A percentile compares a stretch with the other conserved stretches of the same genome.
Evolutionary conservation across 2,888 invertebrate genomes (phyloP).

Genomic region (Lacanobia wlatinum): DNA sequence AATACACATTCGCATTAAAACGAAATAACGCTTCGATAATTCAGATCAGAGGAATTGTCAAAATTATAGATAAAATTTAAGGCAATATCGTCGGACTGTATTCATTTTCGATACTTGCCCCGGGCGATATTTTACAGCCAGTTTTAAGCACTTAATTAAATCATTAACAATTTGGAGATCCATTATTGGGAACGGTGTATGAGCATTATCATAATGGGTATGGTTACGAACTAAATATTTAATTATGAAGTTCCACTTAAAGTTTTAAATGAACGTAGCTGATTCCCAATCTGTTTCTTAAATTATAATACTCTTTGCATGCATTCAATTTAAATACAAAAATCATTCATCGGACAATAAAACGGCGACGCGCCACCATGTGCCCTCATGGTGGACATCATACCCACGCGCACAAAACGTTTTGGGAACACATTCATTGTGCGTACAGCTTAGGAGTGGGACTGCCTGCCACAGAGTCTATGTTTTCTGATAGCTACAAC

Average conservation of each 20-base stretch:
- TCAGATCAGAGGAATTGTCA: slow-evolving; percentile 34
- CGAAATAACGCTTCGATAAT: slow-evolving; percentile 23
- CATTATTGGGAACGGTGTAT: slow-evolving; percentile 18
- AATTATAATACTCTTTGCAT: no score
- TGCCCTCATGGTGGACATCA: no score
- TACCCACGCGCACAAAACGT: no score
- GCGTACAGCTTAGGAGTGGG: no score
- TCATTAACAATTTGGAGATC: slow-evolving; percentile 49
- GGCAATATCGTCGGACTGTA: slow-evolving; percentile 17
- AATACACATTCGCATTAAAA: slow-evolving; percentile 3
- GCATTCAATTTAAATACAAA: no score
- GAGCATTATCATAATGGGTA: neutral
- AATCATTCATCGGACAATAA: no score
- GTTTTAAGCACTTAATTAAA: slow-evolving; percentile 55
- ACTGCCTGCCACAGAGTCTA: no score
- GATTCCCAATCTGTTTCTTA: no score
- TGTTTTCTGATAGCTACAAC: no score
- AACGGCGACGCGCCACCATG: no score
- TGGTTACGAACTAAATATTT: neutral
- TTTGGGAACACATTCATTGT: no score
- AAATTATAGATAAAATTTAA: slow-evolving; percentile 35
- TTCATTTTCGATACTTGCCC: slow-evolving; percentile 25
- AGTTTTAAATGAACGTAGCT: no score
- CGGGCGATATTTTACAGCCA: slow-evolving; percentile 46
- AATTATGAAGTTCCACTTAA: neutral